Percentiles rank a stretch among this genome's conserved stretches.
Conservation (phyloP, 2,113 vertebrate species). For the Menidia beryllina region DNA sequence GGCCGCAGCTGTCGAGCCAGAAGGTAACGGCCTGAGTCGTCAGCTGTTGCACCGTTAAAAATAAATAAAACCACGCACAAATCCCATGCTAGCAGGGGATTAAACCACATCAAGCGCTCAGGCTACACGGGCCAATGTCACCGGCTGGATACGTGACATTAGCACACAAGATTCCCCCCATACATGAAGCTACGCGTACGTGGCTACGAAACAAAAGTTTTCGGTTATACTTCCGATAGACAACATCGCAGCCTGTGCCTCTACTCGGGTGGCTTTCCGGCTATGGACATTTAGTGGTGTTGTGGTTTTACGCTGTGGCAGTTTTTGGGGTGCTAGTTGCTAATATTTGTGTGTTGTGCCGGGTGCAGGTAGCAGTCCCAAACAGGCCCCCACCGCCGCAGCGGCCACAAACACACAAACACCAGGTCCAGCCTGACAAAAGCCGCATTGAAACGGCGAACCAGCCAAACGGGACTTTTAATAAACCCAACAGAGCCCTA, state of each 20-base stretch:
- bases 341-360: conserved; percentile 38
- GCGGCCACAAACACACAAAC: conserved; percentile 56
- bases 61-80: conserved; percentile 82
- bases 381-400: conserved; percentile 62
- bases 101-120: conserved; percentile 63
- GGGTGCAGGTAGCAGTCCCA: conserved; percentile 46
- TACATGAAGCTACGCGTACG: conserved; percentile 26
- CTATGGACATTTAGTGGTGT: fast-evolving
- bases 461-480: fast-evolving
- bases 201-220: conserved; percentile 67
- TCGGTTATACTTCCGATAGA: conserved; percentile 5
- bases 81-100: conserved; percentile 74
- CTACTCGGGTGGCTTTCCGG: neutral
- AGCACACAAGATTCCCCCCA: conserved; percentile 13
- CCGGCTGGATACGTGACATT: conserved; percentile 7
- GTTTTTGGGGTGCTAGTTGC: conserved; percentile 30
- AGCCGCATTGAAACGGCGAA: neutral
- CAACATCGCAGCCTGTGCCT: neutral
- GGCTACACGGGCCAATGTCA: conserved; percentile 58
- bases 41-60: conserved; percentile 83
- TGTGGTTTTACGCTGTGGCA: neutral
- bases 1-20: conserved; percentile 75
- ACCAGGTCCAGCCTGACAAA: conserved; percentile 19
- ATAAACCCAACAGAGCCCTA: neutral
- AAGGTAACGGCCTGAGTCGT: conserved; percentile 78